Percentiles rank a stretch among this genome's conserved stretches.
phyloP scores from a whole-genome alignment of 2,888 invertebrate genomes.

The Myopa tessellatipennis region DNA sequence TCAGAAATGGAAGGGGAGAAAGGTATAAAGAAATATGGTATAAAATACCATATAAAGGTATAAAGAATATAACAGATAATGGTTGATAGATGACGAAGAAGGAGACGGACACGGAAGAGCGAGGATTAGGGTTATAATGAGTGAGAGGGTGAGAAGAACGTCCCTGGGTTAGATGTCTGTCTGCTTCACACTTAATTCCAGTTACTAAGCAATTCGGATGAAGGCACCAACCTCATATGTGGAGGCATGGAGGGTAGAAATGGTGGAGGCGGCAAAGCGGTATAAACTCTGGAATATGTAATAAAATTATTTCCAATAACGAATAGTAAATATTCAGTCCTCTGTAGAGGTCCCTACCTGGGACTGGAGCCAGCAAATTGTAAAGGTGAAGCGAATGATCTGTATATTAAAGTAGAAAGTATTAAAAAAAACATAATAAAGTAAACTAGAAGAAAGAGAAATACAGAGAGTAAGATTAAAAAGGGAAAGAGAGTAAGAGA shows the following conservation, averaged over 20 bases:
- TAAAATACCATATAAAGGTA: no score
- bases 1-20: no score
- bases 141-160: no score
- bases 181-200: slow-evolving; percentile 48
- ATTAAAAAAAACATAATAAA: not conserved
- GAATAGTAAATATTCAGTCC: not conserved
- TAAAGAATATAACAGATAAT: no score
- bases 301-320: slow-evolving; percentile 1
- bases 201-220: slow-evolving; percentile 51
- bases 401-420: slow-evolving; percentile 9
- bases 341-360: slow-evolving; percentile 17
- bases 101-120: no score
- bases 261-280: slow-evolving; percentile 53
- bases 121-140: no score
- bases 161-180: not conserved
- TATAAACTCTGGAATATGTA: not conserved
- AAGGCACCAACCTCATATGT: slow-evolving; percentile 57
- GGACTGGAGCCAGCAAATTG: slow-evolving; percentile 24
- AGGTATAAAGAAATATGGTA: no score
- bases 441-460: not conserved
- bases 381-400: slow-evolving; percentile 15
- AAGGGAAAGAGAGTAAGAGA: no score
- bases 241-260: slow-evolving; percentile 53
- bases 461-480: not conserved
- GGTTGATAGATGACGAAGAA: no score